Conservation (phyloP, 2,888 invertebrate genomes). For the Electrophaes corylata region DNA sequence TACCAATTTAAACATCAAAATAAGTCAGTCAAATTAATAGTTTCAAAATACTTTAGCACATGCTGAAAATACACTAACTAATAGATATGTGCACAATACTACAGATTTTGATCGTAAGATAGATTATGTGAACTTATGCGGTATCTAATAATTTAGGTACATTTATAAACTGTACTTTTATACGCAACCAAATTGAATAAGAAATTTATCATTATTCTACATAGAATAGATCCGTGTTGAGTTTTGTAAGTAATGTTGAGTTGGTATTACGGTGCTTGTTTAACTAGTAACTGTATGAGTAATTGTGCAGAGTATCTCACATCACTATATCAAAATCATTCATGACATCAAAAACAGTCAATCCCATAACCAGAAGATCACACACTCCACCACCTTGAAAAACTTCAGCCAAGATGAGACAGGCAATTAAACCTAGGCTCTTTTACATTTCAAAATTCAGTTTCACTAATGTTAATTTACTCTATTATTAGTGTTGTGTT, state of each 20-base stretch:
- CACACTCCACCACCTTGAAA: constrained; percentile 50
- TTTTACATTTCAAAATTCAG: constrained; percentile 38
- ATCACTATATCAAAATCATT: background rate
- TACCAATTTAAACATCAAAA: constrained; percentile 15
- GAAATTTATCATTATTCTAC: background rate
- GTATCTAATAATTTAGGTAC: constrained; percentile 57
- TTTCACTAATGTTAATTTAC: constrained; percentile 45
- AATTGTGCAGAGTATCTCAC: constrained; percentile 17
- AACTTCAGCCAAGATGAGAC: constrained; percentile 62
- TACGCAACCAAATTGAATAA: constrained; percentile 38
- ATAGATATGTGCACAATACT: constrained; percentile 45
- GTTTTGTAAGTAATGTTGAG: constrained; percentile 14
- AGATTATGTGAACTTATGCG: constrained; percentile 48
- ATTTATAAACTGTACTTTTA: constrained; percentile 48
- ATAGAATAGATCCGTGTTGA: constrained; percentile 13
- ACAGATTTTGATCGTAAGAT: constrained; percentile 36
- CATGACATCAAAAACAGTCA: background rate
- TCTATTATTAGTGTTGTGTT: constrained; percentile 71
- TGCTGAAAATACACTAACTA: constrained; percentile 40
- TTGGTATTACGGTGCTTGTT: constrained; percentile 16
- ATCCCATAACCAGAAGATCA: constrained; percentile 40
- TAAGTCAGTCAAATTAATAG: constrained; percentile 20
- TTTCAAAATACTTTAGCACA: constrained; percentile 30
- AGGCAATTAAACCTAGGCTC: constrained; percentile 47
- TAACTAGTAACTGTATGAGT: constrained; percentile 10